Base-by-base conservation (phyloP, 2,113 vertebrate genomes). In the Stictonetta naevosa region DNA sequence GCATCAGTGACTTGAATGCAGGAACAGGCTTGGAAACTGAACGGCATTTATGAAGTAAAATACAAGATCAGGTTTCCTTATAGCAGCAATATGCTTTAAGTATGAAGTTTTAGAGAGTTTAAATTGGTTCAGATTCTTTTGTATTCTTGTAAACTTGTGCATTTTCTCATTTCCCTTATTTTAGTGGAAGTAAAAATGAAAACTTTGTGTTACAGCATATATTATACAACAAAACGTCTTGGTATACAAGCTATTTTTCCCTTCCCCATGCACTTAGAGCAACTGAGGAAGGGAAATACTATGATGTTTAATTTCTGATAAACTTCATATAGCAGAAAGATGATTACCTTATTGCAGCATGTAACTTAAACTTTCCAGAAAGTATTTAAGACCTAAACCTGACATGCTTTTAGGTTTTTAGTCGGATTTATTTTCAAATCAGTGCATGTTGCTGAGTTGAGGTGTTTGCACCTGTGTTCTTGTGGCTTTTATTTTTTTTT, bases 191-290 rank as follows among this genome's bases (percentile, higher is more conserved):
- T 72, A 34, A 50, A 86, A 86, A 53, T 20, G 4, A 56, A 22
- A 48, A 33, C 3, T 68, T 58, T 40, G 3, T 52, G 18, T 68
- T 68, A 5, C 6, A 19, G 1, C 34, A 6, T 48, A 26, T 13
- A 19, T 55, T 36, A 12, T 34, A 31, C 6, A 56, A 34, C 36
- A 80, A 56, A 33, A 1, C 1, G 4, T 26, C 3, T 52, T 38
- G 0, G 0, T 17, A 17, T 83, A 34, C 23, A 48, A 63, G 21
- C 13, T 60, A 4, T 40, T 46, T 44, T 59, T 83, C 33, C 9
- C 0, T 20, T 58, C 33, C 7, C 11, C 4, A 2, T 2, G 18
- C 5, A 67, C 52, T 29, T 44, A 26, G 20, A 81, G 33, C 4
- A 64, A 28, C 33, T 4, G 8, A 74, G 19, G 29, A 5, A 44